phyloP scores from a whole-genome alignment of 2,797 vertebrate genomes.

The Cynopterus sphinx region DNA sequence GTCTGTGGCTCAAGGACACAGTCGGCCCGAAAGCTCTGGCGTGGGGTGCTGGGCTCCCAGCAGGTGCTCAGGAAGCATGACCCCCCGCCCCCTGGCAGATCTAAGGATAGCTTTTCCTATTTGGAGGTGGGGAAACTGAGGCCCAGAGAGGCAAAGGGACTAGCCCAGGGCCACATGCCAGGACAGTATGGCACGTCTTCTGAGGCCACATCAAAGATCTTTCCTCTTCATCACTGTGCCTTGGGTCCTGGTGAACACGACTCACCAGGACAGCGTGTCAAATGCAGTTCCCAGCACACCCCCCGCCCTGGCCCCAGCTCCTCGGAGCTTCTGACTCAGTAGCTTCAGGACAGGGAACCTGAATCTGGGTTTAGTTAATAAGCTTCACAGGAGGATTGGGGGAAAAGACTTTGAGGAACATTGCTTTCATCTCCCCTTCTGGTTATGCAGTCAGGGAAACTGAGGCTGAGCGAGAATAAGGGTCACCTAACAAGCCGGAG shows the following conservation, averaged over 20 bases:
- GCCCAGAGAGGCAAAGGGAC: neutral
- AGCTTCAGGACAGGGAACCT: neutral
- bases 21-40: neutral
- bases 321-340: neutral
- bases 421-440: neutral
- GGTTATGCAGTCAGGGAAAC: neutral
- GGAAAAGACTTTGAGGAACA: neutral
- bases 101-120: neutral
- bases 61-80: neutral
- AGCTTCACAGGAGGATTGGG: neutral
- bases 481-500: neutral
- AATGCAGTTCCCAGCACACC: neutral
- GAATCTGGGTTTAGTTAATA: neutral
- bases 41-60: neutral
- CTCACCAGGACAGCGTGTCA: no score
- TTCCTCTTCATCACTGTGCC: neutral
- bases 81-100: neutral
- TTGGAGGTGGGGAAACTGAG: neutral
- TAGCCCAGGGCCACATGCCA: neutral
- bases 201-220: neutral
- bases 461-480: neutral
- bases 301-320: neutral
- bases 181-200: neutral
- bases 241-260: neutral
- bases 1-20: neutral